Evolutionary conservation across 2,113 vertebrate species (phyloP).

Genomic region (Pleuronectes platessa): DNA sequence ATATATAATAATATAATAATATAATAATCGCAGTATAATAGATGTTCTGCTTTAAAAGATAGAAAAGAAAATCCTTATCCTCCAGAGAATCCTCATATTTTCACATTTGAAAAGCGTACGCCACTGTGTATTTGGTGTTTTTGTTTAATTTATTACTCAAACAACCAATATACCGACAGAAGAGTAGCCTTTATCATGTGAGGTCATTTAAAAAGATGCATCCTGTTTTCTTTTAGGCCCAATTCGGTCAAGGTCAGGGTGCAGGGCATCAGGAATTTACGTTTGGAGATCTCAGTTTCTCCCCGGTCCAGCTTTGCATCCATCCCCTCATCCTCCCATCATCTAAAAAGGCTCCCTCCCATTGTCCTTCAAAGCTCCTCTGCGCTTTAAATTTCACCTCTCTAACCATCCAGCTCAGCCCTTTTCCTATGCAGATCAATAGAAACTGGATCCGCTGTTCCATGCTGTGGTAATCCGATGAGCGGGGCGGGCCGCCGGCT

Average conservation of each 20-base stretch:
- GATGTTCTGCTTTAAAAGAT: too few species aligned
- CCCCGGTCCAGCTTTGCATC: neutral
- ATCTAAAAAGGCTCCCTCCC: slow-evolving; percentile 36
- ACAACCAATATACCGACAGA: too few species aligned
- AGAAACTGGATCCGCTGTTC: slow-evolving; percentile 77
- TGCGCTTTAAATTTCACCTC: slow-evolving; percentile 82
- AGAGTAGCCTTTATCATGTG: neutral
- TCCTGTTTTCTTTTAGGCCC: neutral
- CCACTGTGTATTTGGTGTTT: too few species aligned
- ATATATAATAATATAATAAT: too few species aligned
- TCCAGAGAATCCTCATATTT: too few species aligned
- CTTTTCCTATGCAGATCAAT: slow-evolving; percentile 83
- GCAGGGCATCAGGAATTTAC: neutral
- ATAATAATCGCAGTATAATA: too few species aligned
- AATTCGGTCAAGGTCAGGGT: slow-evolving; percentile 12
- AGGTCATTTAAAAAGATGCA: neutral
- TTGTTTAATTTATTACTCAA: neutral
- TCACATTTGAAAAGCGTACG: too few species aligned
- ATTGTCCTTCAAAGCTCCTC: slow-evolving; percentile 79
- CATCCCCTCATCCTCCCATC: slow-evolving; percentile 51
- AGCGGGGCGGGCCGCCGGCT: slow-evolving; percentile 60
- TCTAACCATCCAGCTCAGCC: slow-evolving; percentile 76
- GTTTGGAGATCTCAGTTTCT: neutral
- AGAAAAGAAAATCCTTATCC: too few species aligned
- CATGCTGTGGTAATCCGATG: slow-evolving; percentile 74